Evolutionary conservation across 2,113 vertebrate species (phyloP).

Genomic region (Maccullochella peelii): DNA sequence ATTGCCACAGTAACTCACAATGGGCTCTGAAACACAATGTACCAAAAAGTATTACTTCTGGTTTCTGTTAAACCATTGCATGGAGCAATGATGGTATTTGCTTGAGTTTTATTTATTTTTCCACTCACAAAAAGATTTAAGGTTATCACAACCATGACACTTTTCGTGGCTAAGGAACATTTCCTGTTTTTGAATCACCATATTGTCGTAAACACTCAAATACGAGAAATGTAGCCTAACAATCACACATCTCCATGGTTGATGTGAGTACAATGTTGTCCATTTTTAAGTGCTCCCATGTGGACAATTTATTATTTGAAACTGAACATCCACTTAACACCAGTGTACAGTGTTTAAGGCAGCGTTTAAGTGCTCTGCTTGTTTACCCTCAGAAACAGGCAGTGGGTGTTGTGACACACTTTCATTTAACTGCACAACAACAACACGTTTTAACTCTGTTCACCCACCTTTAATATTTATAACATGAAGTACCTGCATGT

Average conservation of each 20-base stretch:
- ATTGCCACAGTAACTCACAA: neutral
- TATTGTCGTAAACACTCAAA: conserved; percentile 33
- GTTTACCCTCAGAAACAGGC: conserved; percentile 25
- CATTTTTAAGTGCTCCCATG: conserved; percentile 48
- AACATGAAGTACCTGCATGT: neutral
- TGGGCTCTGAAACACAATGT: conserved; percentile 5
- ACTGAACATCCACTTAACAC: conserved; percentile 56
- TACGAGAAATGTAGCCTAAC: conserved; percentile 16
- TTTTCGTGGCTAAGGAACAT: neutral
- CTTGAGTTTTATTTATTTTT: conserved; percentile 13
- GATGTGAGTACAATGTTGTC: neutral
- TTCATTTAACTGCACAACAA: conserved; percentile 34
- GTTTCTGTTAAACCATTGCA: conserved; percentile 4
- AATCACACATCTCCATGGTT: conserved; percentile 23
- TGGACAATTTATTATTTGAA: conserved; percentile 42
- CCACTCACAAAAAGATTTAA: conserved; percentile 20
- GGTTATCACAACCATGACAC: neutral
- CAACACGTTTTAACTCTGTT: conserved; percentile 8
- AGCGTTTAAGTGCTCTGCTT: conserved; percentile 35
- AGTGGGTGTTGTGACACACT: conserved; percentile 50
- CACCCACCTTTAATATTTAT: conserved; percentile 23
- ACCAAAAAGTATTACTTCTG: neutral
- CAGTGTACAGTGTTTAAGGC: conserved; percentile 25
- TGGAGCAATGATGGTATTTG: neutral
- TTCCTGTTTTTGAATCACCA: neutral